Base-by-base conservation (phyloP, 1,140 invertebrate species). In the Drosophila serrata region DNA sequence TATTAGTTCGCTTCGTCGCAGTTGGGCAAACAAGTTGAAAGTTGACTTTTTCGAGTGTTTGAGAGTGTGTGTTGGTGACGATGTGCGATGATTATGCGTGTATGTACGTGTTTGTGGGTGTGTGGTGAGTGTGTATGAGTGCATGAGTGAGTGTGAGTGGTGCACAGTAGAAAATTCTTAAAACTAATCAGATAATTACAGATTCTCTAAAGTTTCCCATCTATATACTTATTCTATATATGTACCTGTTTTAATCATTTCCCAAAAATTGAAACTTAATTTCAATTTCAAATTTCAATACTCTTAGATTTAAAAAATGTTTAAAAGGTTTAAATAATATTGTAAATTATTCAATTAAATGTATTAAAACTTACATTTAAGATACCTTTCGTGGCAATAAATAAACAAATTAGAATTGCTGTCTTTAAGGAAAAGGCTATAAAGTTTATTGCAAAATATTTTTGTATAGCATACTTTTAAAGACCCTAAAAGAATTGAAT, bases 1-100 rank as follows among this genome's bases (percentile, higher is more conserved):
- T 90, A 90, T 90, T 90, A 90, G 86, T 90, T 90, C 69, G 86
- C 86, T 90, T 85, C 79, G 79, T 82, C 67, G 86, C 86, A 79
- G 74, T 90, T 87, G 80, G 67, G 82, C 84, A 88, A 88, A 88
- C 84, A 88, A 90, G 81, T 90, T 88, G 74, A 75, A 77, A 86
- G 75, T 67, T 81, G 75, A 70, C 55, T 69, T 63, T 55, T 72
- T 63, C 49, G 61, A 53, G 61, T 68, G 57, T 81, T 58, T 65
- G 70, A 61, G 58, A 57, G 46, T 55, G 43, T 49, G 45, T 48
- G 48, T 78, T 42, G 43, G 33, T 70, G 69, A 56, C 45, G 67
- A 57, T 42, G 65, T 72, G 55, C 53, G 45, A 55, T 81, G 79
- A 51, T 58, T 70, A 68, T 61, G 65, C 51, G 48, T 60, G 53